Evolutionary conservation across 2,797 vertebrate species (phyloP).

Genomic region (Sternarchorhynchus goeldii): DNA sequence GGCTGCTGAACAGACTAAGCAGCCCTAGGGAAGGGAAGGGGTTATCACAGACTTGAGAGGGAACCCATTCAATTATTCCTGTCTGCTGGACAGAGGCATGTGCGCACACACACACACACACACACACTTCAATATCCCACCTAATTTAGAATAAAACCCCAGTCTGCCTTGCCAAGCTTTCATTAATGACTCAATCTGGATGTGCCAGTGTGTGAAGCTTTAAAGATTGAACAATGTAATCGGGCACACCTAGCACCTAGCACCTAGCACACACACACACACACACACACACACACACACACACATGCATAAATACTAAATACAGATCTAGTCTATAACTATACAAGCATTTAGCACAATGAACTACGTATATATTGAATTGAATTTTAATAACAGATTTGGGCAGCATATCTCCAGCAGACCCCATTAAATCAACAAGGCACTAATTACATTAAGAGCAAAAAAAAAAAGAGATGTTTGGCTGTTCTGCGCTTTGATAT

Average conservation of each 20-base stretch:
- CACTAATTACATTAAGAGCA: neutral
- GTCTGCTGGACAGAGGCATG: slow-evolving; percentile 16
- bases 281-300: neutral
- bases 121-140: neutral
- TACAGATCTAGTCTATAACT: neutral
- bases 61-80: slow-evolving; percentile 44
- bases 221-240: slow-evolving; percentile 16
- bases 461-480: neutral
- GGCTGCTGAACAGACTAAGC: slow-evolving; percentile 25
- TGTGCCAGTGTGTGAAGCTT: neutral
- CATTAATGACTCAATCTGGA: neutral
- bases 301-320: neutral
- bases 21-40: slow-evolving; percentile 25
- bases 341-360: neutral
- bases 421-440: slow-evolving; percentile 14
- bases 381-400: neutral
- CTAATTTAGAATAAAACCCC: slow-evolving; percentile 28
- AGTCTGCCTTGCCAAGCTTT: neutral
- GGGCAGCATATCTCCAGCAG: slow-evolving; percentile 10
- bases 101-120: slow-evolving; percentile 14
- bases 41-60: slow-evolving; percentile 41
- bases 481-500: slow-evolving; percentile 4
- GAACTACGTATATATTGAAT: neutral
- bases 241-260: neutral
- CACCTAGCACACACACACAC: neutral